Percentiles rank a stretch among this genome's conserved stretches.
Conservation (phyloP, 2,113 vertebrate species). For the Urocolius indicus region DNA sequence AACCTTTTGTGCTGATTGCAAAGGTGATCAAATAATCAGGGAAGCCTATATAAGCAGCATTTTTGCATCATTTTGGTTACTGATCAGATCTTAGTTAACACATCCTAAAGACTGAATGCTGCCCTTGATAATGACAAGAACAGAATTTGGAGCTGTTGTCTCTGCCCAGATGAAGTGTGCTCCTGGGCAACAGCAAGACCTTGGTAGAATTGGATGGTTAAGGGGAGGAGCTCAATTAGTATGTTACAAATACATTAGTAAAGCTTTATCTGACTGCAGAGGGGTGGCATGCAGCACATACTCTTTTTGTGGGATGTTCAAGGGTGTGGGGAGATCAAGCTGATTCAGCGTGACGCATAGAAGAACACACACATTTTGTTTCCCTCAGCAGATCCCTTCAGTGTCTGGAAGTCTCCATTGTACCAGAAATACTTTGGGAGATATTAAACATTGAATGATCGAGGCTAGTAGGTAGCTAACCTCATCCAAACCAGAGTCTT, state of each 20-base stretch:
- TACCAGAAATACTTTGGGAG: neutral
- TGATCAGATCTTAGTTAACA: neutral
- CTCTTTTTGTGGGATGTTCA: slow-evolving; percentile 47
- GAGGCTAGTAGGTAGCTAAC: neutral
- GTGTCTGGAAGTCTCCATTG: neutral
- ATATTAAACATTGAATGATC: neutral
- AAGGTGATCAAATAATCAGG: neutral
- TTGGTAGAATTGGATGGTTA: neutral
- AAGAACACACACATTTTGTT: slow-evolving; percentile 1
- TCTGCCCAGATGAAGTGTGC: neutral
- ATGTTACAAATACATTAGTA: neutral
- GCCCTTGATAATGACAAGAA: neutral
- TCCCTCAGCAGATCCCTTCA: slow-evolving; percentile 26
- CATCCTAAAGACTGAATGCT: neutral
- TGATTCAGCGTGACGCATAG: slow-evolving; percentile 49
- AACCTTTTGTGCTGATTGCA: neutral
- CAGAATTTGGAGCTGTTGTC: neutral
- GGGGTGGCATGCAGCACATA: slow-evolving; percentile 41
- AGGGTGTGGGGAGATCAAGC: slow-evolving; percentile 65
- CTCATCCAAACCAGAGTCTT: neutral
- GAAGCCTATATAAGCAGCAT: neutral
- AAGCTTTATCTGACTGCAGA: slow-evolving; percentile 37
- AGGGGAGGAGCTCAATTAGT: slow-evolving; percentile 26
- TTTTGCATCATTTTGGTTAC: neutral
- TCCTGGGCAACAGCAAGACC: neutral